Base-by-base conservation (phyloP, 2,888 invertebrate species). In the Hirudinaria manillensis region DNA sequence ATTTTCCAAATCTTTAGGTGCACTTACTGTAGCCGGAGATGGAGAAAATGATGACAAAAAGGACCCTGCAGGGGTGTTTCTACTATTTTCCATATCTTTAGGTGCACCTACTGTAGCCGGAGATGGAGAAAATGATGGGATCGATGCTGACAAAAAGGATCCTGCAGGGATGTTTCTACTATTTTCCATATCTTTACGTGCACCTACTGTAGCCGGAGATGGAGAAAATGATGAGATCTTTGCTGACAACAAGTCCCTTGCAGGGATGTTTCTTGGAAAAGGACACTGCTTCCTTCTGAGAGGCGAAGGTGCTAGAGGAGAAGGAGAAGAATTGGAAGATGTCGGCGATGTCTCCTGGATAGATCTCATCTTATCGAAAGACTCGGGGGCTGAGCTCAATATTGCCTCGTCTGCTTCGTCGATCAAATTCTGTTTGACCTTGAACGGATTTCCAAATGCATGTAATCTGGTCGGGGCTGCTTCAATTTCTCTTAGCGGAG, bases 381-480 rank as follows among this genome's bases (percentile, higher is more conserved):
- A 51, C 19, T 55, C 55, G 10, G 72, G 56, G n/a, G 72, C 29
- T 34, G 82, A 81, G 38, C 83, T 91, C 38, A 93, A 90, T 78
- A 93, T 90, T 80, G 95, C 94, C 78, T 96, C 91, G 86, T 97
- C 97, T 27, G 97, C 96, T 86, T 97, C 97, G 87, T 97, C 97
- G 65, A 97, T 93, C 91, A 94, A n/a, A 29, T 34, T 90, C 88
- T 98, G 98, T 84, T 98, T 98, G 82, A 98, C 94, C 87, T 99
- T 99, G 87, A 98, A 99, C 0, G 99, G 99, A 87, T 99, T 99
- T 76, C 99, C 99, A 85, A 99, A 99, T 92, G 97, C 98, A 83
- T 99, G 98, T 81, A 96, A 93, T 21, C 98, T 87, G 68, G 95
- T 93, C 3, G 97, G 96, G 45, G 92, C 91, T 56, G 93, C 92